Conservation (phyloP, 2,113 vertebrate species). For the Ginglymostoma cirratum region DNA sequence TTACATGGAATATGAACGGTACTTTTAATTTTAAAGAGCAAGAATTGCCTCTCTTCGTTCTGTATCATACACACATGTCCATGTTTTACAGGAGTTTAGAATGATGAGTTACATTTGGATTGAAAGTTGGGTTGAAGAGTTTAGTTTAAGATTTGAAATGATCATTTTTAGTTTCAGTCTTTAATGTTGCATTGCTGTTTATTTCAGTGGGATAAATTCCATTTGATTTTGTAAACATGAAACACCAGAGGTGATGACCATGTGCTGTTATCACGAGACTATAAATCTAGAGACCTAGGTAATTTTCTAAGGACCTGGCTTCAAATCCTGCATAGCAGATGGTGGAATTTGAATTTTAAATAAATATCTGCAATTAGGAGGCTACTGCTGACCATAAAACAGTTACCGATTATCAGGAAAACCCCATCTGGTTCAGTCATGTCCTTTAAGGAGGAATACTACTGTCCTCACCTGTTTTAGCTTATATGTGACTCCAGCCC, state of each 20-base stretch:
- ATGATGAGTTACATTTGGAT: not conserved
- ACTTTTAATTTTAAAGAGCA: not conserved
- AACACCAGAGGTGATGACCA: not conserved
- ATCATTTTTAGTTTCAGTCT: not conserved
- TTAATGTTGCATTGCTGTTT: not conserved
- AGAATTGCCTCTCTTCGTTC: not conserved
- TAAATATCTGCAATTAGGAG: no score
- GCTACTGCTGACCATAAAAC: no score
- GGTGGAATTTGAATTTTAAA: no score
- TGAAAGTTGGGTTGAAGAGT: not conserved
- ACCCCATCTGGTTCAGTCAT: no score
- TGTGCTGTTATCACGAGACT: no score
- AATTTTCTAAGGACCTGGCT: no score
- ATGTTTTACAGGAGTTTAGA: not conserved
- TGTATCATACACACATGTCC: not conserved
- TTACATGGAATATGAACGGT: not conserved
- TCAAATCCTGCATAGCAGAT: no score
- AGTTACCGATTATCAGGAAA: no score
- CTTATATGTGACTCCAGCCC: no score
- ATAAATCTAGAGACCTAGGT: no score
- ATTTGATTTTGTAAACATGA: not conserved
- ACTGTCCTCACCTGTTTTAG: no score
- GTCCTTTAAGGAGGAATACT: no score
- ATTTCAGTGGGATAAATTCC: not conserved
- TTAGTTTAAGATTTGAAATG: not conserved